A percentile compares a stretch with the other conserved stretches of the same genome.
Conservation (phyloP, 2,113 vertebrate genomes). For the Cavia porcellus region DNA sequence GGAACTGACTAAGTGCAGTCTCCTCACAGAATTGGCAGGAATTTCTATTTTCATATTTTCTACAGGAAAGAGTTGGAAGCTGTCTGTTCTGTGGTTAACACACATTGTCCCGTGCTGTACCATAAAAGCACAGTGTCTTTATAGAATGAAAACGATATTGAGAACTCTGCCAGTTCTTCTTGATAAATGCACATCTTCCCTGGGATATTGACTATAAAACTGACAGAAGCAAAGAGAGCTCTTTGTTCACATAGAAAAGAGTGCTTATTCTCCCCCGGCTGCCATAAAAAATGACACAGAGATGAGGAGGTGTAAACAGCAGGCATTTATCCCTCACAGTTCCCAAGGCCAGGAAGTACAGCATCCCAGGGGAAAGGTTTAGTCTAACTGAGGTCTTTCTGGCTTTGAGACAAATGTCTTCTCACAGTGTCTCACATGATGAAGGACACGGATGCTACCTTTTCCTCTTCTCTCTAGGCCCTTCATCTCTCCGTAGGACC, state of each 20-base stretch:
- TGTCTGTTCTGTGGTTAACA: background rate
- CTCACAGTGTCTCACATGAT: background rate
- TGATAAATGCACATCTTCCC: background rate
- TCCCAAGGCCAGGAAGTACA: background rate
- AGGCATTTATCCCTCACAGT: too few relatives aligned
- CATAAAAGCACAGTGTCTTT: background rate
- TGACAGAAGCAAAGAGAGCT: background rate
- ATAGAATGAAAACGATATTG: background rate
- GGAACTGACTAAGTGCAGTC: background rate
- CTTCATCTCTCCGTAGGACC: too few relatives aligned
- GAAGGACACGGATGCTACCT: background rate
- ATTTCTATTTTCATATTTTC: conserved; percentile 51
- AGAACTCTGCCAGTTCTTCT: background rate
- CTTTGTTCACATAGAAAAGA: background rate
- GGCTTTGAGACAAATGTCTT: background rate
- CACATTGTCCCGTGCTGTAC: background rate
- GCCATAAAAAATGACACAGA: background rate
- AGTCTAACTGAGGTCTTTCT: background rate
- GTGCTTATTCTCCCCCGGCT: background rate
- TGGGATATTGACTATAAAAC: background rate
- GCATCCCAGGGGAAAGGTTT: background rate
- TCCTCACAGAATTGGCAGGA: background rate
- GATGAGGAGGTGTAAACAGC: background rate
- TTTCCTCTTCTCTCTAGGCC: background rate
- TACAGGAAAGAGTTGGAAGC: background rate